phyloP scores from a whole-genome alignment of 2,888 invertebrate genomes.

The Linnaemya tessellans region DNA sequence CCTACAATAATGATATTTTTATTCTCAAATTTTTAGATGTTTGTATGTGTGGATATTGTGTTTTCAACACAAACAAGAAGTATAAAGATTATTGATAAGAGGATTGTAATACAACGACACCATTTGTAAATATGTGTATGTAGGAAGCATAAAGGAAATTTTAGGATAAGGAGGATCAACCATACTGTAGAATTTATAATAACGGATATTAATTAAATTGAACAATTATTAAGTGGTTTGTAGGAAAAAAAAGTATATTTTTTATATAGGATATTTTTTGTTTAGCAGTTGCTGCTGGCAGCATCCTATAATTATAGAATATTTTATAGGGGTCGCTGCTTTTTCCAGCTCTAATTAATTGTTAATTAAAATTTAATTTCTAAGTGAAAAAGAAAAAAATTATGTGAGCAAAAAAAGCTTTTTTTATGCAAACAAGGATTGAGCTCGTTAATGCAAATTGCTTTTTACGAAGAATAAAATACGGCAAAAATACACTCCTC shows the following conservation, averaged over 20 bases:
- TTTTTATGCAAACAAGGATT: too few species aligned
- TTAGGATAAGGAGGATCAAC: background rate
- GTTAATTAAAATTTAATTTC: background rate
- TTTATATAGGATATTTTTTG: background rate
- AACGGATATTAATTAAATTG: background rate
- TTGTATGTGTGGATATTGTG: background rate
- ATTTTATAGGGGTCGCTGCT: background rate
- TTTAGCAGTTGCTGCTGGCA: background rate
- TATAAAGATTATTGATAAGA: constrained; percentile 16
- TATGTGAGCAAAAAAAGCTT: too few species aligned
- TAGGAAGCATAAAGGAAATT: background rate
- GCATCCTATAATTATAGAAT: background rate
- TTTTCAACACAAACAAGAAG: constrained; percentile 6
- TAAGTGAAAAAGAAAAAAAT: background rate
- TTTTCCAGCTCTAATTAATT: background rate
- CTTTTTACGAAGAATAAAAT: too few species aligned
- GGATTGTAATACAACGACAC: background rate
- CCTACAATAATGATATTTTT: background rate
- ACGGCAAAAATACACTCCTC: too few species aligned
- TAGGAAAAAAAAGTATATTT: background rate
- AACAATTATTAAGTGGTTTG: background rate
- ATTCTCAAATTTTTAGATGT: background rate
- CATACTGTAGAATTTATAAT: background rate
- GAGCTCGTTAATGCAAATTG: too few species aligned
- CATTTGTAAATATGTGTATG: background rate